phyloP scores from a whole-genome alignment of 2,888 invertebrate species.

The Liopterus haemorrhoidalis region DNA sequence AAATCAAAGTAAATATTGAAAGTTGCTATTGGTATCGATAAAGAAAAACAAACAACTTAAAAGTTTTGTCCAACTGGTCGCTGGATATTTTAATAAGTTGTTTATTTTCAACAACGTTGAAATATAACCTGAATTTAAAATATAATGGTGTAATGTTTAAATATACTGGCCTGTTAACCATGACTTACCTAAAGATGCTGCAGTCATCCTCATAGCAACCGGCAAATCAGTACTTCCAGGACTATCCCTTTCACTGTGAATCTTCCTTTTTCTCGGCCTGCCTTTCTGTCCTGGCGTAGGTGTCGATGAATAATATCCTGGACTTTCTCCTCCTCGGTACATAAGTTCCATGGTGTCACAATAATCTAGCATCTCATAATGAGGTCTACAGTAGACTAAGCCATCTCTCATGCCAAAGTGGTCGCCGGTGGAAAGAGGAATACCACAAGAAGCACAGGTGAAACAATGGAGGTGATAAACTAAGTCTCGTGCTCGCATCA shows the following conservation, averaged over 20 bases:
- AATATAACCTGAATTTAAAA: no score
- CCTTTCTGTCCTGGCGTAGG: slow-evolving; percentile 67
- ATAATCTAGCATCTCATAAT: slow-evolving; percentile 63
- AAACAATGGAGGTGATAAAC: slow-evolving; percentile 89
- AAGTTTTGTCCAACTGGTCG: no score
- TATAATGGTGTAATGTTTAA: no score
- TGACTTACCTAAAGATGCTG: slow-evolving; percentile 60
- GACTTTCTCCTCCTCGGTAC: slow-evolving; percentile 55
- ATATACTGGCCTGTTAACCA: no score
- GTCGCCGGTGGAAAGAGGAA: slow-evolving; percentile 79
- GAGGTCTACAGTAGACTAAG: slow-evolving; percentile 67
- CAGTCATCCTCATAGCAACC: slow-evolving; percentile 64
- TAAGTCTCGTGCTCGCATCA: slow-evolving; percentile 82
- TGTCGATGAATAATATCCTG: slow-evolving; percentile 56
- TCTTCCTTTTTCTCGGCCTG: slow-evolving; percentile 71
- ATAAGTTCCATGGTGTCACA: slow-evolving; percentile 58
- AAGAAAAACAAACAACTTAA: no score
- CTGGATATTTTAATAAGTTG: no score
- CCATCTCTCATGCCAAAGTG: slow-evolving; percentile 84
- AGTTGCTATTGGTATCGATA: no score
- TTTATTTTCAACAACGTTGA: no score
- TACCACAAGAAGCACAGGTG: slow-evolving; percentile 78
- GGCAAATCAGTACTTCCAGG: slow-evolving; percentile 57
- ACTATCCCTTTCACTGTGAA: slow-evolving; percentile 48
- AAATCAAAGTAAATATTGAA: no score